Evolutionary conservation across 2,797 vertebrate genomes (phyloP).

Genomic region (Mus minutoides): DNA sequence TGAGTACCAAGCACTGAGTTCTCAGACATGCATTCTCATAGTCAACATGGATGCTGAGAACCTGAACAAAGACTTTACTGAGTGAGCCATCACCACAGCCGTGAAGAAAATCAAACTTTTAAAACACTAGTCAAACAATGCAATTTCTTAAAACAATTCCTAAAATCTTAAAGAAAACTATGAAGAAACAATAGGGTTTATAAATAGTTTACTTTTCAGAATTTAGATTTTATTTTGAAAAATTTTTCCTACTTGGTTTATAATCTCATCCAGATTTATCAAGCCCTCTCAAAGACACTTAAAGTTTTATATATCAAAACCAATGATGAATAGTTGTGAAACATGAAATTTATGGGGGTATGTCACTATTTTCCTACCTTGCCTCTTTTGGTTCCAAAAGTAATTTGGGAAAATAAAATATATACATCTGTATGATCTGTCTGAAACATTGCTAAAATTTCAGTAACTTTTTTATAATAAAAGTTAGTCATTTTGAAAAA

Average conservation of each 20-base stretch:
- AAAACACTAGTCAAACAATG: not conserved
- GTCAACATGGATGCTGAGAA: not conserved
- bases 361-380: not conserved
- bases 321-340: not conserved
- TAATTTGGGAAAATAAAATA: not conserved
- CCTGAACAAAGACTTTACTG: not conserved
- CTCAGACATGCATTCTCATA: not conserved
- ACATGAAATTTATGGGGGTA: not conserved
- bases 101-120: not conserved
- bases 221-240: slow-evolving; percentile 29
- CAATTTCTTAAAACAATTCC: not conserved
- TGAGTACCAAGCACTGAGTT: not conserved
- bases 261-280: not conserved
- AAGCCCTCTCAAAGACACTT: not conserved
- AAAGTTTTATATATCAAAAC: not conserved
- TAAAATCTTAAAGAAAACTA: not conserved
- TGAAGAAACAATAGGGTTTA: not conserved
- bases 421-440: not conserved
- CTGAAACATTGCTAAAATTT: not conserved
- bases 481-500: not conserved
- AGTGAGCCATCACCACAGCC: not conserved
- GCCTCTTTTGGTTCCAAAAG: not conserved
- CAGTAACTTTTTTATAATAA: not conserved
- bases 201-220: not conserved
- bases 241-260: not conserved